Evolutionary conservation across 2,888 invertebrate species (phyloP).

Genomic region (Carterocephalus palaemon): DNA sequence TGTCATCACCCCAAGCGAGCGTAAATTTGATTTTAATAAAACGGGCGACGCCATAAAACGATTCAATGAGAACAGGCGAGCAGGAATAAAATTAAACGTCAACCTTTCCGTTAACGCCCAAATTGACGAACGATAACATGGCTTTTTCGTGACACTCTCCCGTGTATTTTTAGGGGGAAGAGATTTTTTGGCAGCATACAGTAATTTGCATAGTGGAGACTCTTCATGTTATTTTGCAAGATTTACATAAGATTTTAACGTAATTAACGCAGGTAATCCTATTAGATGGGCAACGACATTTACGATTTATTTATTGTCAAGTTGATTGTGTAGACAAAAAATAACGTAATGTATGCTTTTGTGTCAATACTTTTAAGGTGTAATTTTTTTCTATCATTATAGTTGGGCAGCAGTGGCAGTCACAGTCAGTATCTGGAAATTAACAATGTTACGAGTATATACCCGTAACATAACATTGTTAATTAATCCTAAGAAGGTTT

Average conservation of each 20-base stretch:
- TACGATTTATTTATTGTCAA: slow-evolving; percentile 3
- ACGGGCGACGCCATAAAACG: slow-evolving; percentile 54
- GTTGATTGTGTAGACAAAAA: too few species aligned
- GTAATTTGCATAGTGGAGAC: slow-evolving; percentile 15
- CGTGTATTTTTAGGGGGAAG: slow-evolving; percentile 1
- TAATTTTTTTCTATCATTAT: too few species aligned
- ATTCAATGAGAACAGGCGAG: slow-evolving; percentile 56
- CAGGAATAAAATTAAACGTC: slow-evolving; percentile 47
- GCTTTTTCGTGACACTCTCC: slow-evolving; percentile 6
- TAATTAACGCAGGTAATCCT: slow-evolving; percentile 4
- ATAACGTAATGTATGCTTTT: too few species aligned
- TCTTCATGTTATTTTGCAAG: slow-evolving; percentile 1
- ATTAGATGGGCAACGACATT: background rate
- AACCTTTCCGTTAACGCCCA: slow-evolving; percentile 36
- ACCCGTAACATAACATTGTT: too few species aligned
- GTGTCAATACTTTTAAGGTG: too few species aligned
- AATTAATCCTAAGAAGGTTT: too few species aligned
- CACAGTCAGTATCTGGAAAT: too few species aligned
- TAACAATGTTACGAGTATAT: too few species aligned
- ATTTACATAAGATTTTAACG: slow-evolving; percentile 5
- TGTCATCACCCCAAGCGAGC: slow-evolving; percentile 37
- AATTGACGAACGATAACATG: slow-evolving; percentile 18
- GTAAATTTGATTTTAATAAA: slow-evolving; percentile 70
- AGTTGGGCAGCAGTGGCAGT: too few species aligned
- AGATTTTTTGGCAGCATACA: background rate